Conservation (phyloP, 2,888 invertebrate genomes). For the Formica aserva region DNA sequence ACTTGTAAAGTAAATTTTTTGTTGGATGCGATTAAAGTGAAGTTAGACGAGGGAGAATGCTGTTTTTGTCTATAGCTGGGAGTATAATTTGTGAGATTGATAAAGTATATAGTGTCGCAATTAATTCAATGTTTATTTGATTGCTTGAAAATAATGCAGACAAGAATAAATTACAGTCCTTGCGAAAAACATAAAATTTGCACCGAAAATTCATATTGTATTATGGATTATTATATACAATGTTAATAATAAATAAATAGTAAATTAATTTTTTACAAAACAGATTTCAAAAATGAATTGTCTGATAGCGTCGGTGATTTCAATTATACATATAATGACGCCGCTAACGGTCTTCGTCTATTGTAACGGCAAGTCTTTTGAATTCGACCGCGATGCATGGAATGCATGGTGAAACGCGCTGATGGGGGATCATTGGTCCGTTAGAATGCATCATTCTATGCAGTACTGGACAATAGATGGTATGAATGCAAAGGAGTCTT, state of each 20-base stretch:
- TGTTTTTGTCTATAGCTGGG: not conserved
- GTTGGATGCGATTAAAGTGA: slow-evolving; percentile 26
- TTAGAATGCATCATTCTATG: slow-evolving; percentile 45
- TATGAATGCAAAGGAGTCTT: slow-evolving; percentile 31
- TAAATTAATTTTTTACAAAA: slow-evolving; percentile 8
- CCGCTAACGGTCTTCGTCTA: slow-evolving; percentile 30
- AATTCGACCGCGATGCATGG: slow-evolving; percentile 42
- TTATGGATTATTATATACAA: not conserved
- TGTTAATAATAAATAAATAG: not conserved
- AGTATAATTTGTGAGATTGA: not conserved
- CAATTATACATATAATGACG: slow-evolving; percentile 28
- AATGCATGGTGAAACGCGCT: slow-evolving; percentile 32
- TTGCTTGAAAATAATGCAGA: not conserved
- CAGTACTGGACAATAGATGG: slow-evolving; percentile 36
- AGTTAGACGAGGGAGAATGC: not conserved
- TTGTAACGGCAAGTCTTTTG: slow-evolving; percentile 45
- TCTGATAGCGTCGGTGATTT: slow-evolving; percentile 24
- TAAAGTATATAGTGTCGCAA: not conserved
- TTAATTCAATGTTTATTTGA: slow-evolving; percentile 18
- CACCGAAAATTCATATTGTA: not conserved
- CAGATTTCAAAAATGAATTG: slow-evolving; percentile 11
- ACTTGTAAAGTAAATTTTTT: slow-evolving; percentile 24
- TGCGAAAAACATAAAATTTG: not conserved
- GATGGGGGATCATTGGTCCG: slow-evolving; percentile 27
- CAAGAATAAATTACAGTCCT: not conserved